Base-by-base conservation (phyloP, 2,888 invertebrate species). In the Syrphus vitripennis region DNA sequence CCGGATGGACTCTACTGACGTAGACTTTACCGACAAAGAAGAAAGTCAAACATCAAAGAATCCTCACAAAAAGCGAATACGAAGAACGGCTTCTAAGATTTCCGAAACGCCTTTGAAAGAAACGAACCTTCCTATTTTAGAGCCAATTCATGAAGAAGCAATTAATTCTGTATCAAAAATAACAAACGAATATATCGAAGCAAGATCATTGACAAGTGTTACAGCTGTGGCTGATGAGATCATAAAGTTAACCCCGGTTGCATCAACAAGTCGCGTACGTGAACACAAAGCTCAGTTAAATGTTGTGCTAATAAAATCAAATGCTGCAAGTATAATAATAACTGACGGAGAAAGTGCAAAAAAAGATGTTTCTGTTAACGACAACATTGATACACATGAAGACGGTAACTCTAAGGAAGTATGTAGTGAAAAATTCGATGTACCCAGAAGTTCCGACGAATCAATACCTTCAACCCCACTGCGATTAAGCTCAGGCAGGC, bases 81-180 rank as follows among this genome's bases (percentile, higher is more conserved):
- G 19, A 5, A 65, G 57, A 37, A n/a, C 19, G 4, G n/a, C 7
- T 29, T 10, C 26, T 10, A 19, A 21, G 4, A 45, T 2, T 4
- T 6, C 12, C 12, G 50, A 42, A 10, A 45, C 9, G 7, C 0
- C 21, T 26, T 16, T 55, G n/a, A 24, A 14, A 48, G 69, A 59
- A 59, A 31, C 16, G 40, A 37, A 29, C 5, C 19, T 14, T 9
- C 40, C 21, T 14, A 26, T 12, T 4, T 67, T 83, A 1, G 67
- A 69, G 9, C 59, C 67, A 9, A 74, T 78, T 34, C 45, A 19
- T 24, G 72, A 83, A 12, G 77, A 82, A 42, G 61, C 1, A 45
- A 26, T 26, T 26, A 67, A 55, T 4, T 14, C 10, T 6, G 29
- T 4, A 16, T 40, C 12, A 37, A 24, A 63, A 57, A 7, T 10